Conservation (phyloP, 2,797 vertebrate species). For the Halcyon chelicuti region DNA sequence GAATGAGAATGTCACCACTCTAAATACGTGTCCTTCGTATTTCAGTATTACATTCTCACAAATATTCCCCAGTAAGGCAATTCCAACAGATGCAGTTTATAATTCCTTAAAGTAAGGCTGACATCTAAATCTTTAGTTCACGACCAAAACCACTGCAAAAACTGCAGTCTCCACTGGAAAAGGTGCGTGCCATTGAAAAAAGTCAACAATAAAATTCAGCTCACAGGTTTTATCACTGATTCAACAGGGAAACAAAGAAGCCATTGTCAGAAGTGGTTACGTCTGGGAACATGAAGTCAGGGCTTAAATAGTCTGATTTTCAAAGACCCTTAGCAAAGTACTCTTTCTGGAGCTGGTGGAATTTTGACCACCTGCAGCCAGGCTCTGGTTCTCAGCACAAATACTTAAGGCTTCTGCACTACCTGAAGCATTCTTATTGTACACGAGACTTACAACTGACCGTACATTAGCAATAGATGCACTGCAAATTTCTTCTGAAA, state of each 20-base stretch:
- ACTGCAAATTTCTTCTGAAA: background rate
- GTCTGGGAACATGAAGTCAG: conserved; percentile 29
- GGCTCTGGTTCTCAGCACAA: background rate
- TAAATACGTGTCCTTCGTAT: background rate
- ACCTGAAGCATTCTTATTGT: background rate
- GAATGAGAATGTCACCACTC: background rate
- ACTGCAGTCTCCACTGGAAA: background rate
- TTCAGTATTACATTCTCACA: background rate
- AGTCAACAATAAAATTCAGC: conserved; percentile 52
- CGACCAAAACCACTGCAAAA: background rate
- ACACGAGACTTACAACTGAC: accelerated
- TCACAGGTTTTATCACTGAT: conserved; percentile 46
- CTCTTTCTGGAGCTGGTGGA: background rate
- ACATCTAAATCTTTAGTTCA: background rate
- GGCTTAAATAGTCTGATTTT: background rate
- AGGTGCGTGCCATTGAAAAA: background rate
- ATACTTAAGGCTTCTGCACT: background rate
- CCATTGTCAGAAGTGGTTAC: conserved; percentile 36
- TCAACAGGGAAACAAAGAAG: conserved; percentile 64
- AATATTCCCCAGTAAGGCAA: background rate
- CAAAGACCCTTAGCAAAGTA: conserved; percentile 14
- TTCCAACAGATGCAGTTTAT: background rate
- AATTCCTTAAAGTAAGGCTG: background rate
- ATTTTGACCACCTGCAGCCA: conserved; percentile 26
- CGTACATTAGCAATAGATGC: accelerated